Percentiles rank a stretch among this genome's conserved stretches.
Evolutionary conservation across 2,797 vertebrate genomes (phyloP).

Genomic region (Oreortyx pictus): DNA sequence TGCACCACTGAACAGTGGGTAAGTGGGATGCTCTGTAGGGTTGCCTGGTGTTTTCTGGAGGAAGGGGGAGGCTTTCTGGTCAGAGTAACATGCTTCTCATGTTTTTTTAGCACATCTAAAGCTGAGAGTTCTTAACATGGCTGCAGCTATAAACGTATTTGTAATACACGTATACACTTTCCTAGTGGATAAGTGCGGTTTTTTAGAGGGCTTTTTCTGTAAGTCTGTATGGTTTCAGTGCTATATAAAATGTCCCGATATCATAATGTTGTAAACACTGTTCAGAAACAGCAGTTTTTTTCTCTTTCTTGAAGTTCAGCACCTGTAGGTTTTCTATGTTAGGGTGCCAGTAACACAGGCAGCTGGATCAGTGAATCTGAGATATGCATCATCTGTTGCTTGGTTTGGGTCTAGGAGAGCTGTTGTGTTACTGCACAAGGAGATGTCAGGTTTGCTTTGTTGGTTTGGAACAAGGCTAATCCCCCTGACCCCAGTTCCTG

Average conservation of each 20-base stretch:
- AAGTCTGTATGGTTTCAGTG: background rate
- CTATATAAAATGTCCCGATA: background rate
- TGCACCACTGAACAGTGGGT: background rate
- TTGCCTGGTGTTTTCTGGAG: background rate
- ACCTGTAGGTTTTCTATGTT: background rate
- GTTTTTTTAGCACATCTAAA: background rate
- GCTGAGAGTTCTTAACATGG: background rate
- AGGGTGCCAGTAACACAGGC: background rate
- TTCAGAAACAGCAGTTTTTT: background rate
- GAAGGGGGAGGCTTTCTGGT: background rate
- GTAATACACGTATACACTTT: background rate
- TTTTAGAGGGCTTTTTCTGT: background rate
- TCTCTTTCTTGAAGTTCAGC: background rate
- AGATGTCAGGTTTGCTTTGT: slow-evolving; percentile 53
- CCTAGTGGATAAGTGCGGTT: background rate
- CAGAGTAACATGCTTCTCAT: background rate
- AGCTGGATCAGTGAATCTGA: background rate
- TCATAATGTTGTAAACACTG: background rate
- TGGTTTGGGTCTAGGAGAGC: background rate
- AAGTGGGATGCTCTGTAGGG: background rate
- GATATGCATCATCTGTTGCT: background rate
- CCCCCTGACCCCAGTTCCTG: slow-evolving; percentile 37
- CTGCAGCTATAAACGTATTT: background rate
- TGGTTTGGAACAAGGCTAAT: background rate
- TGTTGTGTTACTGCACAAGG: background rate